Evolutionary conservation across 2,888 invertebrate genomes (phyloP).

Genomic region (Protodeltote pygarga): DNA sequence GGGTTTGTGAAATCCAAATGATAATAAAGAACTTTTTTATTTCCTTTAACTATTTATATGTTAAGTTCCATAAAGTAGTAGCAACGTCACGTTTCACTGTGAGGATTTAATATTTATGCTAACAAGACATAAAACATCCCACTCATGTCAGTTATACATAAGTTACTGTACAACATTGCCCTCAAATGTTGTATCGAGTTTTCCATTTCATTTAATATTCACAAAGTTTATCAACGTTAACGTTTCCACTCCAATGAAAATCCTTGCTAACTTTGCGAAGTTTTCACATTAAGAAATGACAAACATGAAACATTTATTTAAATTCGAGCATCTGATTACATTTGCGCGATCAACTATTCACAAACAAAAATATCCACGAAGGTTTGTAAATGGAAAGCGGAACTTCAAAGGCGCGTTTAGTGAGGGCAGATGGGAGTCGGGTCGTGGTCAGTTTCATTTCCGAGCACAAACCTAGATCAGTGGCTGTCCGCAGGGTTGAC

Average conservation of each 20-base stretch:
- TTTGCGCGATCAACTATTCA: constrained; percentile 45
- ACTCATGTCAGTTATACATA: constrained; percentile 17
- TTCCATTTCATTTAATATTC: constrained; percentile 48
- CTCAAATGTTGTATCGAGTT: constrained; percentile 42
- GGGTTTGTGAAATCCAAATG: too few species aligned
- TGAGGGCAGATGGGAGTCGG: constrained; percentile 38
- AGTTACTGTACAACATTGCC: constrained; percentile 24
- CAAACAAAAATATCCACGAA: constrained; percentile 54
- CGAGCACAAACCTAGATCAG: constrained; percentile 48
- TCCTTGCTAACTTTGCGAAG: constrained; percentile 36
- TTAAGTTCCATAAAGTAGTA: too few species aligned
- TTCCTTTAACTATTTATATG: too few species aligned
- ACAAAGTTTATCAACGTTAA: constrained; percentile 49
- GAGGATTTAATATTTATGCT: constrained; percentile 5
- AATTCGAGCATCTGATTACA: constrained; percentile 28
- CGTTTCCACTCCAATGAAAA: constrained; percentile 44
- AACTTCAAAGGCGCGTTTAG: constrained; percentile 61
- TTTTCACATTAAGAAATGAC: constrained; percentile 51
- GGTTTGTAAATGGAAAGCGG: constrained; percentile 46
- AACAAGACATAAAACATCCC: constrained; percentile 11
- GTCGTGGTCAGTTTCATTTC: constrained; percentile 56
- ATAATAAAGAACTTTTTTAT: too few species aligned
- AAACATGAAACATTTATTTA: constrained; percentile 47
- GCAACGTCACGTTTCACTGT: not conserved
- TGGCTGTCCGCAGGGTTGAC: constrained; percentile 38